Conservation (phyloP, 2,113 vertebrate genomes). For the Dissostichus mawsoni region DNA sequence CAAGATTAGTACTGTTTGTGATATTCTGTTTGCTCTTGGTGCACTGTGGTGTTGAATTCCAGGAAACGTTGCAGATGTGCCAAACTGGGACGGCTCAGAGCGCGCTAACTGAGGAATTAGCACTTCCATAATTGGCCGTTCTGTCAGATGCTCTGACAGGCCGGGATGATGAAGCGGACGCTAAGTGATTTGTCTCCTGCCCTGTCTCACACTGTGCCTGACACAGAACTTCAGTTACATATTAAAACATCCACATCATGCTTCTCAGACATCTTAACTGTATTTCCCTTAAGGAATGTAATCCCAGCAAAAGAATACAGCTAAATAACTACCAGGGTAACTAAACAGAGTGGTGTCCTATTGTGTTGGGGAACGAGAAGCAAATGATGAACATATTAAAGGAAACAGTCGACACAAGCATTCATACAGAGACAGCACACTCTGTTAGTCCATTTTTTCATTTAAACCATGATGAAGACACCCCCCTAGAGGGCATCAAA, state of each 20-base stretch:
- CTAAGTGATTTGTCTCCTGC: conserved; percentile 55
- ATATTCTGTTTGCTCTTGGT: conserved; percentile 26
- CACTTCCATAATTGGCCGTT: conserved; percentile 63
- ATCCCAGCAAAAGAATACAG: neutral
- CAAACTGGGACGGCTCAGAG: conserved; percentile 31
- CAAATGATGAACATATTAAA: neutral
- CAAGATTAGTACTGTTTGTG: conserved; percentile 38
- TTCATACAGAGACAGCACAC: too few species aligned
- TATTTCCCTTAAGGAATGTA: neutral
- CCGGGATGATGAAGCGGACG: conserved; percentile 53
- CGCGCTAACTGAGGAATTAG: conserved; percentile 67
- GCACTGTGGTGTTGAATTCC: conserved; percentile 26
- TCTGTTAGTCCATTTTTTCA: too few species aligned
- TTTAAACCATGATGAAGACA: too few species aligned
- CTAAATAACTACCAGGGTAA: neutral
- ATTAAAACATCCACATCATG: conserved; percentile 43
- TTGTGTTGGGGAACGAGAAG: neutral
- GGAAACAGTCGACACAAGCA: too few species aligned
- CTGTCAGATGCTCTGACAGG: conserved; percentile 59
- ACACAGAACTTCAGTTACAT: conserved; percentile 59
- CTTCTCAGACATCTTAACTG: neutral
- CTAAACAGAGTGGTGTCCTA: neutral
- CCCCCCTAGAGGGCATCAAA: neutral
- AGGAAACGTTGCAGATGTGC: conserved; percentile 44
- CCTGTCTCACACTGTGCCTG: conserved; percentile 23